phyloP scores from a whole-genome alignment of 2,888 invertebrate species.

The Micropterix aruncella region DNA sequence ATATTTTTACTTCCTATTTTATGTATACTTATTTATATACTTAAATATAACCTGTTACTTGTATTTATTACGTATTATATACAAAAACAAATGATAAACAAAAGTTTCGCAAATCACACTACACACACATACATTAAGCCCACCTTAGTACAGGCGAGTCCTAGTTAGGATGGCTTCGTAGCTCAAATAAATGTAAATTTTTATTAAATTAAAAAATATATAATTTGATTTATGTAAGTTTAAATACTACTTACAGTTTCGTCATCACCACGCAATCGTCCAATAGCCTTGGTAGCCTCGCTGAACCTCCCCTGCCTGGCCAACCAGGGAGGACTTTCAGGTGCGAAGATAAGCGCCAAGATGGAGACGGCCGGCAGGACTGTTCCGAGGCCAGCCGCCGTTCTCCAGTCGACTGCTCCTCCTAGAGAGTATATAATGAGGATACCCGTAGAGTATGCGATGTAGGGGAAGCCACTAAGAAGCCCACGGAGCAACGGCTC shows the following conservation, averaged over 20 bases:
- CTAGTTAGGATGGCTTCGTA: too few species aligned
- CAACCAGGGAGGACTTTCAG: conserved; percentile 66
- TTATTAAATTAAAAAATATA: too few species aligned
- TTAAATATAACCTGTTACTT: too few species aligned
- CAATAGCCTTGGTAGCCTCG: conserved; percentile 40
- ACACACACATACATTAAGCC: too few species aligned
- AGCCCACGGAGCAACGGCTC: conserved; percentile 55
- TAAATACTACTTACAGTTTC: conserved; percentile 35
- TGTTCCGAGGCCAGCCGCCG: conserved; percentile 49
- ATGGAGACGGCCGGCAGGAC: conserved; percentile 46
- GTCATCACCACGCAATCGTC: conserved; percentile 45
- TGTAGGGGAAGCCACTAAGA: conserved; percentile 56
- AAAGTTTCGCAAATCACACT: too few species aligned
- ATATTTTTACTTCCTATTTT: too few species aligned
- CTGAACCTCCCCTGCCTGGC: conserved; percentile 43
- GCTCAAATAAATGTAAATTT: too few species aligned
- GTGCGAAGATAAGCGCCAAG: conserved; percentile 47
- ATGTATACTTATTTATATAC: too few species aligned
- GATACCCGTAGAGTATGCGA: conserved; percentile 63
- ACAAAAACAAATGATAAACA: too few species aligned
- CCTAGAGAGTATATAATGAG: conserved; percentile 59
- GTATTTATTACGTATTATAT: too few species aligned
- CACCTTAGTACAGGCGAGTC: too few species aligned
- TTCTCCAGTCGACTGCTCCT: conserved; percentile 51
- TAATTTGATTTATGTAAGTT: too few species aligned